Conservation (phyloP, 1,140 invertebrate species). For the Hylyphantes graminicola region DNA sequence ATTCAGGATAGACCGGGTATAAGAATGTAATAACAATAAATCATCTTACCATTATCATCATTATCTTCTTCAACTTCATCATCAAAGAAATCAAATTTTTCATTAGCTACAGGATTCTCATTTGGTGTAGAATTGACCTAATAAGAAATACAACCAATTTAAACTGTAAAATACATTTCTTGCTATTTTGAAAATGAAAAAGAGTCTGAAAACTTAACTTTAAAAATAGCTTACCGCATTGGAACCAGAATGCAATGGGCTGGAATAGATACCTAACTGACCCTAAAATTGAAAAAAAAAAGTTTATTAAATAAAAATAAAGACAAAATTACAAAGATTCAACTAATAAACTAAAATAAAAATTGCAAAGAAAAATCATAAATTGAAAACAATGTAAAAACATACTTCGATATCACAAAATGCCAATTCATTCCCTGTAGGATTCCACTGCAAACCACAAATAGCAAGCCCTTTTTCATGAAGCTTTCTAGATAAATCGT, state of each 20-base stretch:
- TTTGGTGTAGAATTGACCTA: not conserved
- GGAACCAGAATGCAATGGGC: conserved; percentile 64
- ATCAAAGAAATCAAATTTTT: conserved; percentile 69
- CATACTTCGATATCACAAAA: conserved; percentile 80
- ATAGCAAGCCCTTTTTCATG: conserved; percentile 78
- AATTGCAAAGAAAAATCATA: no score
- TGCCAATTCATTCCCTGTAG: conserved; percentile 78
- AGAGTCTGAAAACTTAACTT: not conserved
- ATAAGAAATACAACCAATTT: not conserved
- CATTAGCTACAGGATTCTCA: not conserved
- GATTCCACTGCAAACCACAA: conserved; percentile 83
- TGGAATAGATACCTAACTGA: conserved; percentile 75
- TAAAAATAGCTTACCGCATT: not conserved
- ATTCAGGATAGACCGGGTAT: no score
- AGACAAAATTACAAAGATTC: no score
- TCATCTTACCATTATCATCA: conserved; percentile 79
- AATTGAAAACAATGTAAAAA: not conserved
- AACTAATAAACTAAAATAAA: no score
- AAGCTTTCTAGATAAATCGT: conserved; percentile 67
- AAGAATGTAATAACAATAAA: conserved; percentile 69
- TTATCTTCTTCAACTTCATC: conserved; percentile 72
- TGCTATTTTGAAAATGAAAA: no score
- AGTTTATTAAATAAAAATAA: not conserved
- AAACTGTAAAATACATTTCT: no score
- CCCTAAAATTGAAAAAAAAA: conserved; percentile 69